These are phyloP conservation scores for Lutraria lutraria DNA, from an alignment of 2,888 invertebrate species.

Conservation along the genomic window DNA sequence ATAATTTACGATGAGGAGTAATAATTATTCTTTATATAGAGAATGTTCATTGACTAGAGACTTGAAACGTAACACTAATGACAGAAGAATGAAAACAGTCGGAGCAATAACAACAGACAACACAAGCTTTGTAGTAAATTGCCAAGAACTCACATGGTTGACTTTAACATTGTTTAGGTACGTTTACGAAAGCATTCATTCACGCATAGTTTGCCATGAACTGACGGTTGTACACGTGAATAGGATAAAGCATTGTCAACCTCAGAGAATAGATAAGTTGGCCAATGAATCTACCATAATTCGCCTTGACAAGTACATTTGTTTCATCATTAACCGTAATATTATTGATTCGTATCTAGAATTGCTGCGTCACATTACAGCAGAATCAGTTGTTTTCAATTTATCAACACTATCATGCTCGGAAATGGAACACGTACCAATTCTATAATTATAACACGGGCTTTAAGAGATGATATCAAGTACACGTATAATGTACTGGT, in stretches of 20 bases:
- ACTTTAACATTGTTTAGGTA: slow-evolving; percentile 12
- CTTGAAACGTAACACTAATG: slow-evolving; percentile 38
- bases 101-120: neutral
- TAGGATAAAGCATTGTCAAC: neutral
- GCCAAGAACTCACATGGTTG: slow-evolving; percentile 16
- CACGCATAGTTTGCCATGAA: slow-evolving; percentile 20
- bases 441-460: neutral
- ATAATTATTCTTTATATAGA: slow-evolving; percentile 57
- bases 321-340: slow-evolving; percentile 6
- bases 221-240: neutral
- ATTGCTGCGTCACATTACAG: slow-evolving; percentile 5
- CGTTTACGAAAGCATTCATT: neutral
- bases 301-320: slow-evolving; percentile 4
- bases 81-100: slow-evolving; percentile 15
- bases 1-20: slow-evolving; percentile 64
- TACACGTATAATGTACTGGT: too few relatives aligned
- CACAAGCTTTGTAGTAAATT: slow-evolving; percentile 11
- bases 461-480: neutral
- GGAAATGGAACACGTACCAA: neutral
- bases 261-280: neutral
- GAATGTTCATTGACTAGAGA: slow-evolving; percentile 36
- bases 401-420: neutral
- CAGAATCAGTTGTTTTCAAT: slow-evolving; percentile 10
- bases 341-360: neutral
- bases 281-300: neutral